Evolutionary conservation across 2,888 invertebrate species (phyloP), one percentile per base, ranked within the genome.

Genomic region (Andrena bicolor): DNA sequence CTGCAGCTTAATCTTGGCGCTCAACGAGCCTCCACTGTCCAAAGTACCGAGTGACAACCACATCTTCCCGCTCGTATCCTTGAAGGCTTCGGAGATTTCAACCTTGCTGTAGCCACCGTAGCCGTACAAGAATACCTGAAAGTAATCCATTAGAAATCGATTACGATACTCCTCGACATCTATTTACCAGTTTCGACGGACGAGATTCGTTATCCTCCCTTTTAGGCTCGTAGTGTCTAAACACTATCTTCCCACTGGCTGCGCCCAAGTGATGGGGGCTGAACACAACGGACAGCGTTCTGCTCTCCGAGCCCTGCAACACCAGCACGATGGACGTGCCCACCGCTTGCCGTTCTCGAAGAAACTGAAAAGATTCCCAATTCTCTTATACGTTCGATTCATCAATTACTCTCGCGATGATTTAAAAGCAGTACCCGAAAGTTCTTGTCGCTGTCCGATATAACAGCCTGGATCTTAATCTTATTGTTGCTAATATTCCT

Each of bases 21-120:
- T 93, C 16, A 96, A 88, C 1, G 93, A 91, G 32, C 94, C 94
- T 13, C 94, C 90, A 1, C 95, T 94, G 76, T 94, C 94, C 0
- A 96, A 89, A 84, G 94, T 94, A 8, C 96, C 96, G 58, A 96
- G 92, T 0, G 95, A 95, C 0, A 96, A 88, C 94, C 96, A 96
- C 82, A 95, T 94, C 79, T 94, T 94, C 3, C 96, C 95, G 1
- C 95, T 94, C 0, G 95, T 95, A 66, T 96, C 96, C 88, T 95
- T 95, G 0, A 94, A 93, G 16, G 95, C 92, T 78, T 95, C 94
- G 26, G 94, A 93, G 16, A 95, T 93, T 69, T 95, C 94, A 0
- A 96, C 91, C 84, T 94, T 94, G 0, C 95, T 94, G 85, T 94
- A 94, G 0, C 96, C 96, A 1, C 96, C 96, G 86, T 96, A 96